Evolutionary conservation across 2,113 vertebrate species (phyloP).

Genomic region (Eurystomus gularis): DNA sequence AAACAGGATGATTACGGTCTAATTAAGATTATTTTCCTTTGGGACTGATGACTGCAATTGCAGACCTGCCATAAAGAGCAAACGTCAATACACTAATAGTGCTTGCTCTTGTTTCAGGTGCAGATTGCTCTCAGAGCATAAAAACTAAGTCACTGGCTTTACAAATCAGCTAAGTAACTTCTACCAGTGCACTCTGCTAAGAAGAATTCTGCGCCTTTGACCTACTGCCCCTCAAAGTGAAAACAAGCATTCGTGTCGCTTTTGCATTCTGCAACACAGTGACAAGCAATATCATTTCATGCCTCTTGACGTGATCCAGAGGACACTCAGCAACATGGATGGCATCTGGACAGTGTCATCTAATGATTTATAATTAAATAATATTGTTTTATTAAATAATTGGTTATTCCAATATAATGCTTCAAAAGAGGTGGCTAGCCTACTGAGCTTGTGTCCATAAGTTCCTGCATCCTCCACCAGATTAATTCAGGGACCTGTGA

Average conservation of each 20-base stretch:
- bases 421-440: background rate
- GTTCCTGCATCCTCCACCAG: background rate
- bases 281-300: background rate
- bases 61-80: background rate
- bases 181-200: background rate
- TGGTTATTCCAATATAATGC: background rate
- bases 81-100: background rate
- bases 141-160: background rate
- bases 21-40: background rate
- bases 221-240: background rate
- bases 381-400: no score
- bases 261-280: background rate
- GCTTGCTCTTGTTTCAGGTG: background rate
- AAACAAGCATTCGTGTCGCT: background rate
- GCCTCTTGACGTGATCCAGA: background rate
- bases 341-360: background rate
- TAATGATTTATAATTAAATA: background rate
- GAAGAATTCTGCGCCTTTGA: background rate
- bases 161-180: background rate
- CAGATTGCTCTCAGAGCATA: background rate
- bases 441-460: background rate
- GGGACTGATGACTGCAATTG: background rate
- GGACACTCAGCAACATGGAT: background rate
- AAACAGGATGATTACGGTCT: background rate
- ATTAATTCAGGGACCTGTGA: background rate